Evolutionary conservation across 35 echinoderm and acorn worm genomes (phyloP).

Genomic region (Amphiura filiformis): DNA sequence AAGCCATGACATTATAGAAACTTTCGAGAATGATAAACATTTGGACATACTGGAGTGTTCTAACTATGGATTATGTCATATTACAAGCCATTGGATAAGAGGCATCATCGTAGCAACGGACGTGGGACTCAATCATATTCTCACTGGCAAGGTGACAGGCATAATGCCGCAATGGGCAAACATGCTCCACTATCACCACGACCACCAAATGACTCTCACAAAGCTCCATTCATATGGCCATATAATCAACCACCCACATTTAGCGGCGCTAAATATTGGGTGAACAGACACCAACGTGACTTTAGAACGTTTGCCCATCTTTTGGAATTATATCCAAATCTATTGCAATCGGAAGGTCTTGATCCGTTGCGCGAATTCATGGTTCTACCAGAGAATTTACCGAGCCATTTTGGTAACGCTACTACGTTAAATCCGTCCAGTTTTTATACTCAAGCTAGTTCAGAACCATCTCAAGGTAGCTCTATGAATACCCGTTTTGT

Average conservation of each 20-base stretch:
- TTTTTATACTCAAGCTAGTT: background rate
- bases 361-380: slow-evolving; percentile 27
- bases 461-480: background rate
- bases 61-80: background rate
- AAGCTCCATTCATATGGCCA: slow-evolving; percentile 8
- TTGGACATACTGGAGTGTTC: background rate
- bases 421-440: background rate
- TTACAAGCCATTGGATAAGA: background rate
- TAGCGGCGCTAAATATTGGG: slow-evolving; percentile 58
- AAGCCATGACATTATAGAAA: background rate
- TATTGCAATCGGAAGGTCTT: slow-evolving; percentile 46
- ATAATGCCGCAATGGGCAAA: background rate
- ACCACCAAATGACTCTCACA: background rate
- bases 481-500: slow-evolving; percentile 28
- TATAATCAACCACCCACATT: slow-evolving; percentile 43
- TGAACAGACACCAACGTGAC: slow-evolving; percentile 39
- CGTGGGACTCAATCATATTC: background rate
- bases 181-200: background rate
- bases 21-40: background rate
- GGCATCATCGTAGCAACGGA: background rate
- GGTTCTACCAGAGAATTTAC: background rate
- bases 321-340: slow-evolving; percentile 54
- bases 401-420: background rate
- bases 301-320: slow-evolving; percentile 46
- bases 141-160: background rate